A percentile compares a stretch with the other conserved stretches of the same genome.
Evolutionary conservation across 2,113 vertebrate genomes (phyloP).

Genomic region (Amblyornis subalaris): DNA sequence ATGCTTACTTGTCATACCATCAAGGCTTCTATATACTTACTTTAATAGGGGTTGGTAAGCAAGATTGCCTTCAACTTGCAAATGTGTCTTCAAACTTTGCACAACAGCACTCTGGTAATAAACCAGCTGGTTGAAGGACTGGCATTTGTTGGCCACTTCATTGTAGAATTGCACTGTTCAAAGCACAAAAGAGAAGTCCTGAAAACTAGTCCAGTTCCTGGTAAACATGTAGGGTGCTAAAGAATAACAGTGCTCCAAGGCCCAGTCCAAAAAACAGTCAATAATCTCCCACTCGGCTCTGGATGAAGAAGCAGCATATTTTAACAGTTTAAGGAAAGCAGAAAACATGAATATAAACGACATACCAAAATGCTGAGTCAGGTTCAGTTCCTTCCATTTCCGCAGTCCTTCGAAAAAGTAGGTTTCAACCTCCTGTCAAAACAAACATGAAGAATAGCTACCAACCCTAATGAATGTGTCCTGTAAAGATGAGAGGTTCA

Average conservation of each 20-base stretch:
- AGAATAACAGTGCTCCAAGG: not conserved
- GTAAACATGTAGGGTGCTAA: not conserved
- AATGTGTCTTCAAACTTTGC: constrained; percentile 87
- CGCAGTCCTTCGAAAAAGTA: constrained; percentile 91
- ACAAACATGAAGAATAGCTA: constrained; percentile 36
- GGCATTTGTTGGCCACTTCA: constrained; percentile 87
- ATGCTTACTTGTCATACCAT: not conserved
- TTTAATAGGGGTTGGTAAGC: constrained; percentile 90
- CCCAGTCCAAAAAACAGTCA: not conserved
- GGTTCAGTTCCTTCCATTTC: constrained; percentile 95
- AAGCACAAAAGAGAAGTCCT: not conserved
- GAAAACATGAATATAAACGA: not conserved
- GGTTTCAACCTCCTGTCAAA: constrained; percentile 89
- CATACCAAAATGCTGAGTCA: constrained; percentile 90
- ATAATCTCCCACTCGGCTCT: not conserved
- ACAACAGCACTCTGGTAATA: constrained; percentile 90
- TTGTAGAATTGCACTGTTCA: constrained; percentile 82
- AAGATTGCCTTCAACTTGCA: constrained; percentile 82
- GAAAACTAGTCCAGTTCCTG: not conserved
- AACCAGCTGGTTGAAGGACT: constrained; percentile 94
- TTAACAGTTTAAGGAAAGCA: not conserved
- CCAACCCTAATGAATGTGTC: not conserved
- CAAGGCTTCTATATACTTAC: constrained; percentile 72
- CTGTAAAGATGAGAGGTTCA: not conserved
- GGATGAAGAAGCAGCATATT: not conserved